Evolutionary conservation across 2,113 vertebrate genomes (phyloP).

Genomic region (Mohoua ochrocephala): DNA sequence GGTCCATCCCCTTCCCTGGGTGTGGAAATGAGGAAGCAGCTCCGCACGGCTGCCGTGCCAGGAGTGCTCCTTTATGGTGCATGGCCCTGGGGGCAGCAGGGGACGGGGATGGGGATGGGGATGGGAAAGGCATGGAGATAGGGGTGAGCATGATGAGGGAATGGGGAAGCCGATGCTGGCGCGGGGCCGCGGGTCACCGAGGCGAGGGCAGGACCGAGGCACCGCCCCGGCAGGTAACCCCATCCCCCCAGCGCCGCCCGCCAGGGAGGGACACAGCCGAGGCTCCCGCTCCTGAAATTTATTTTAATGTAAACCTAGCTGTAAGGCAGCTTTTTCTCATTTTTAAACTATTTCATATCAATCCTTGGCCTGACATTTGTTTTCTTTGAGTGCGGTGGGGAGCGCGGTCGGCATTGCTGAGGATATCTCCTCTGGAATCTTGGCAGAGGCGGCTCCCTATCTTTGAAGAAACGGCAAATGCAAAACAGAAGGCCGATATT

Average conservation of each 20-base stretch:
- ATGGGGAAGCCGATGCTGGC: background rate
- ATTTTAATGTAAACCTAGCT: conserved; percentile 71
- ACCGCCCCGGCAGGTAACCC: conserved; percentile 46
- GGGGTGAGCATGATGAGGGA: background rate
- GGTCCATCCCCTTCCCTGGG: background rate
- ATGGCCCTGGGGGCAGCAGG: background rate
- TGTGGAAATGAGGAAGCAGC: background rate
- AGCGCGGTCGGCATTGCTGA: conserved; percentile 73
- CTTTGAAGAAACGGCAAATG: conserved; percentile 79
- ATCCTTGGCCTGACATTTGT: conserved; percentile 68
- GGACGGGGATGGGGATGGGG: background rate
- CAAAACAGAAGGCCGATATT: conserved; percentile 77
- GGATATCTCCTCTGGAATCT: conserved; percentile 78
- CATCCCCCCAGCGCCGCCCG: background rate
- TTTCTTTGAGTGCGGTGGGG: conserved; percentile 74
- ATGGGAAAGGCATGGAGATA: background rate
- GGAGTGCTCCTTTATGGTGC: background rate
- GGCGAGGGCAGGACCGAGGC: background rate
- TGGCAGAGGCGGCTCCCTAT: conserved; percentile 72
- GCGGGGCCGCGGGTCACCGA: fast-evolving
- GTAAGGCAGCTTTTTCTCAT: conserved; percentile 82
- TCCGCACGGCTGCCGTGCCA: fast-evolving
- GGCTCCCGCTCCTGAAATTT: conserved; percentile 33
- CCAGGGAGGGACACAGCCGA: background rate
- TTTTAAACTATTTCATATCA: conserved; percentile 79